phyloP scores from a whole-genome alignment of 2,797 vertebrate genomes.

The Lagocephalus sceleratus region DNA sequence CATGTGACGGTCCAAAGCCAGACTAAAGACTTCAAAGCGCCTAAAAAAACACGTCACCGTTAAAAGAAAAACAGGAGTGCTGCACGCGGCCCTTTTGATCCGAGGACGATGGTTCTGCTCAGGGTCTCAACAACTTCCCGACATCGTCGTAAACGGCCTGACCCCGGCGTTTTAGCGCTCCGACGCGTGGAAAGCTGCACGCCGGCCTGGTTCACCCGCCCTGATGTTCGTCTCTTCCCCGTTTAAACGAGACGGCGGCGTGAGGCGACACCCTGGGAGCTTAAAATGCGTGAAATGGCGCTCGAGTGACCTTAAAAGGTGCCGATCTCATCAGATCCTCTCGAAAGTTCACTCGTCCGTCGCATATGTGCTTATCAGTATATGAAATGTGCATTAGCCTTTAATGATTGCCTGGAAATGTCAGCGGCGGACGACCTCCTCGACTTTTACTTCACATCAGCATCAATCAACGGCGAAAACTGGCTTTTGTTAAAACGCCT shows the following conservation, averaged over 20 bases:
- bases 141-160: slow-evolving; percentile 38
- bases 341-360: too few relatives aligned
- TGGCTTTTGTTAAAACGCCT: too few relatives aligned
- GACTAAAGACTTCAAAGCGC: too few relatives aligned
- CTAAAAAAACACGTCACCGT: too few relatives aligned
- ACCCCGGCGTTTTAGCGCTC: slow-evolving; percentile 35
- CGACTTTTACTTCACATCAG: not conserved
- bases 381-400: slow-evolving; percentile 30
- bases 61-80: too few relatives aligned
- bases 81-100: too few relatives aligned
- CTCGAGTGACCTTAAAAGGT: not conserved
- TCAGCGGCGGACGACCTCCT: slow-evolving; percentile 6
- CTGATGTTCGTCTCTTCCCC: slow-evolving; percentile 41
- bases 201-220: slow-evolving; percentile 22
- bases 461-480: too few relatives aligned
- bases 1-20: too few relatives aligned
- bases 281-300: not conserved
- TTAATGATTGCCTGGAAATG: slow-evolving; percentile 36
- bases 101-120: too few relatives aligned
- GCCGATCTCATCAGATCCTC: too few relatives aligned
- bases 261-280: not conserved
- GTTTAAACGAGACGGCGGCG: too few relatives aligned
- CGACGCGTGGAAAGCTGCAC: slow-evolving; percentile 23
- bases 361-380: slow-evolving; percentile 7
- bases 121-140: slow-evolving; percentile 1